phyloP scores from a whole-genome alignment of 35 echinoderm and acorn worm species.

The Lytechinus variegatus region DNA sequence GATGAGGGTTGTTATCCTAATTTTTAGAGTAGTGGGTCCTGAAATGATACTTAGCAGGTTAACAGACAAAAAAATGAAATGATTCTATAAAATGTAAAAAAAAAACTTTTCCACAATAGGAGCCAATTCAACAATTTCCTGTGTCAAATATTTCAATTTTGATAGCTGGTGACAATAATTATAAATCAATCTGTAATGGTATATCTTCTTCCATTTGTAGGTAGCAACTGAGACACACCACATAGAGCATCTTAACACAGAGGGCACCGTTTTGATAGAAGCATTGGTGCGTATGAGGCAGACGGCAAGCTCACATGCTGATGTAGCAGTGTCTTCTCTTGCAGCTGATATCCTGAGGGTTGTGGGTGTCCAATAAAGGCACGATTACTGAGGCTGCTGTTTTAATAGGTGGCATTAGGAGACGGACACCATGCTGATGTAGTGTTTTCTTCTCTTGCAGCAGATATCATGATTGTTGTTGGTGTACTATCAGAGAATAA shows the following conservation, averaged over 20 bases:
- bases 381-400: not conserved
- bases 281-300: slow-evolving; percentile 61
- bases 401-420: not conserved
- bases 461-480: slow-evolving; percentile 73
- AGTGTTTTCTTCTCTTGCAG: slow-evolving; percentile 74
- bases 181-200: no score
- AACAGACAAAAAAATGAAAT: no score
- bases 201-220: slow-evolving; percentile 39
- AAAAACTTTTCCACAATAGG: no score
- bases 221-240: slow-evolving; percentile 81
- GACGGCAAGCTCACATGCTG: slow-evolving; percentile 88
- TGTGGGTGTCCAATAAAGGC: slow-evolving; percentile 11
- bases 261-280: slow-evolving; percentile 64
- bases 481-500: not conserved
- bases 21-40: no score
- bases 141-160: no score
- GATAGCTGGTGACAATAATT: no score
- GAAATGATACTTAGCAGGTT: no score
- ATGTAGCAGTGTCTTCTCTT: slow-evolving; percentile 77
- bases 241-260: slow-evolving; percentile 46
- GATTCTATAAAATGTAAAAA: no score
- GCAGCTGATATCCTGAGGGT: slow-evolving; percentile 80
- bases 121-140: no score
- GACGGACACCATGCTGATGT: slow-evolving; percentile 85
- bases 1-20: no score